These are phyloP conservation scores for Hololepta plana DNA, from an alignment of 2,888 invertebrate genomes.

Conservation along the genomic window DNA sequence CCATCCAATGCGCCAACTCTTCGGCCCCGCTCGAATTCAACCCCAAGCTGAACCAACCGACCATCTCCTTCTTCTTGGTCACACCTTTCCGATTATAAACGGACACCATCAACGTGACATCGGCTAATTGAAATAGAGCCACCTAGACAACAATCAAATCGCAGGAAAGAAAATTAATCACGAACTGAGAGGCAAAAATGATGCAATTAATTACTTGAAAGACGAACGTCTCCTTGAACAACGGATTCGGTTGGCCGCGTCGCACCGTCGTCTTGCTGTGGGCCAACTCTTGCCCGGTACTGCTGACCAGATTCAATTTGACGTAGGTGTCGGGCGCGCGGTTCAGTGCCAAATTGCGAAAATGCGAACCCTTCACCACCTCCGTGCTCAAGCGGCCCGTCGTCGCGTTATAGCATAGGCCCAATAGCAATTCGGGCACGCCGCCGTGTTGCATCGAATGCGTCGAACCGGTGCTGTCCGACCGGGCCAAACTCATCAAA, in stretches of 20 bases:
- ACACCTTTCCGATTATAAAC: slow-evolving; percentile 84
- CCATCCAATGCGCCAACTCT: slow-evolving; percentile 84
- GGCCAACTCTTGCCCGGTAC: slow-evolving; percentile 83
- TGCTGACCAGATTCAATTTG: slow-evolving; percentile 78
- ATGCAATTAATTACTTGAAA: slow-evolving; percentile 53
- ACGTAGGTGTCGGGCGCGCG: slow-evolving; percentile 88
- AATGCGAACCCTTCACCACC: slow-evolving; percentile 61
- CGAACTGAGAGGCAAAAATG: slow-evolving; percentile 3
- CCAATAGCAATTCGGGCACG: slow-evolving; percentile 75
- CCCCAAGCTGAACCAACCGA: slow-evolving; percentile 91
- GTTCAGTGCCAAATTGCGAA: slow-evolving; percentile 55
- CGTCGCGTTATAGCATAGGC: slow-evolving; percentile 81
- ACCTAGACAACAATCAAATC: no score
- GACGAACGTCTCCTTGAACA: slow-evolving; percentile 91
- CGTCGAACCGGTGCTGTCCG: slow-evolving; percentile 86
- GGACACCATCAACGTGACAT: slow-evolving; percentile 86
- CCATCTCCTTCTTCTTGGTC: slow-evolving; percentile 87
- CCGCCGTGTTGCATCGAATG: slow-evolving; percentile 83
- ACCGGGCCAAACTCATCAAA: slow-evolving; percentile 64
- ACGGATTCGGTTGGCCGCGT: slow-evolving; percentile 85
- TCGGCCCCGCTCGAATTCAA: slow-evolving; percentile 84
- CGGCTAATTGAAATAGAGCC: slow-evolving; percentile 83
- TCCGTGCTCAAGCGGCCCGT: slow-evolving; percentile 88
- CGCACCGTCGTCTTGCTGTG: slow-evolving; percentile 83
- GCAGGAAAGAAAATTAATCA: slow-evolving; percentile 6